These are phyloP conservation scores for Tokudaia muenninki DNA, from an alignment of 2,797 vertebrate species.

Conservation along the genomic window DNA sequence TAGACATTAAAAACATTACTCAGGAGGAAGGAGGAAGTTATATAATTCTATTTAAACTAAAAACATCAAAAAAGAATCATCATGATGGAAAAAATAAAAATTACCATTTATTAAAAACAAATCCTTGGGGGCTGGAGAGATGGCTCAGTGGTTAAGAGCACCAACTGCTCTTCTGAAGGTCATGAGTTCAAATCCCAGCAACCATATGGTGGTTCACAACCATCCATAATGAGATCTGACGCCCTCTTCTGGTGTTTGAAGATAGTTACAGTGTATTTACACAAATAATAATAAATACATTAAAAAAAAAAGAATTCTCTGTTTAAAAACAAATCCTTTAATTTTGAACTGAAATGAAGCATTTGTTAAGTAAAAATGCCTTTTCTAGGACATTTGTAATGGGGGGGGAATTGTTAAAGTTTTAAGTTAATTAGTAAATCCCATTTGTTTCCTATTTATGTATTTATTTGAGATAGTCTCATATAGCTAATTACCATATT, in stretches of 20 bases:
- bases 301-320: no score
- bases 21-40: background rate
- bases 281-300: no score
- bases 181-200: no score
- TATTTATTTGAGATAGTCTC: background rate
- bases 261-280: no score
- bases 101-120: background rate
- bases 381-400: background rate
- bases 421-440: background rate
- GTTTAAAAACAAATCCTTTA: background rate
- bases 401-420: background rate
- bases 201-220: no score
- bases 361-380: background rate
- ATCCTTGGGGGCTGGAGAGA: no score
- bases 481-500: background rate
- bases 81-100: background rate
- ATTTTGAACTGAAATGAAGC: background rate
- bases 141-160: no score
- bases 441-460: background rate
- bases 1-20: no score
- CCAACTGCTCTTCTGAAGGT: no score
- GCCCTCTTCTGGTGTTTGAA: no score
- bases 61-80: background rate
- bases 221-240: no score
- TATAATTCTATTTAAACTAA: background rate